phyloP scores from a whole-genome alignment of 2,888 invertebrate species.

The Thecocarcelia acutangulata region DNA sequence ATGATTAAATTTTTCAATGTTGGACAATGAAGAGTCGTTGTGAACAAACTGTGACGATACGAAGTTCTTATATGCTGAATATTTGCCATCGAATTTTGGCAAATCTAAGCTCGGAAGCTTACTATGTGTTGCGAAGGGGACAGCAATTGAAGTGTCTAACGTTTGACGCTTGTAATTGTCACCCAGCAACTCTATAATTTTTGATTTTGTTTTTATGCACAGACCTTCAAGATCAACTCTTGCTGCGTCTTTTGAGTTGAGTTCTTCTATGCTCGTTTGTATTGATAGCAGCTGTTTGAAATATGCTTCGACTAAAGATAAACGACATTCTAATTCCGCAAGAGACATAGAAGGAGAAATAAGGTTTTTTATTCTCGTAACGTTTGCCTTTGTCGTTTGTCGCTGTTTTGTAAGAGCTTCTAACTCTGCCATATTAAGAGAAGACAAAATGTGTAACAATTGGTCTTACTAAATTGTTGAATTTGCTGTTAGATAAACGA shows the following conservation, averaged over 20 bases:
- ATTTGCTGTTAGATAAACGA: too few species aligned
- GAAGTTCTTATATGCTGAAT: conserved; percentile 38
- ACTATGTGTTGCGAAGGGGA: neutral
- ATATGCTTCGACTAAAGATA: conserved; percentile 25
- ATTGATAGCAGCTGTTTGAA: conserved; percentile 19
- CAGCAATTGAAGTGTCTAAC: conserved; percentile 2
- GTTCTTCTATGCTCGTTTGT: conserved; percentile 14
- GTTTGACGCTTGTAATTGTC: conserved; percentile 9
- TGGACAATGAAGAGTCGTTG: conserved; percentile 16
- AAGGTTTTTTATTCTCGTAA: conserved; percentile 18
- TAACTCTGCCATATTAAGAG: conserved; percentile 23
- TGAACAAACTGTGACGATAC: conserved; percentile 22
- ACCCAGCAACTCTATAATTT: conserved; percentile 15
- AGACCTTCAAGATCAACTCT: conserved; percentile 17
- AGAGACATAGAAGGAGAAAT: neutral
- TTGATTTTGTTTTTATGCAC: conserved; percentile 7
- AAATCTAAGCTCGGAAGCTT: conserved; percentile 23
- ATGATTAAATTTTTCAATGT: conserved; percentile 14
- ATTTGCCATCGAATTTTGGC: conserved; percentile 44
- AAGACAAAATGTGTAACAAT: too few species aligned
- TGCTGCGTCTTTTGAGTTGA: neutral
- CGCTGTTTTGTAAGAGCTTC: neutral
- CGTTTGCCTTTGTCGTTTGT: conserved; percentile 8
- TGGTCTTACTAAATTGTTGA: too few species aligned
- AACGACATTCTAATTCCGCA: conserved; percentile 7